Base-by-base conservation (phyloP, 2,888 invertebrate genomes). In the Eristalis tenax region DNA sequence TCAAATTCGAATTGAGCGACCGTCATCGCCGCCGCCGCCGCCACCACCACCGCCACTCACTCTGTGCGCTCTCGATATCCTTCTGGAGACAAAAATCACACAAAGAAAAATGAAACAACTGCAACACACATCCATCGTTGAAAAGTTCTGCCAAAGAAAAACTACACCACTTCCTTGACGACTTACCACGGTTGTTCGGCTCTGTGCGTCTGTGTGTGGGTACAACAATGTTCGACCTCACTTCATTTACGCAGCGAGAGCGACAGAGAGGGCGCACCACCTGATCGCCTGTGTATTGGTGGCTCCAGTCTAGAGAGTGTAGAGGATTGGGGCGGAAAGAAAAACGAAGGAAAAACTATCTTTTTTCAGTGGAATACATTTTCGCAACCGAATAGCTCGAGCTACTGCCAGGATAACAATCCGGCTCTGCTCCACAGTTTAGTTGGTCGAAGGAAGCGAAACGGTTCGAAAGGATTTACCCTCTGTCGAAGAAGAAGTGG, bases 301-400 rank as follows among this genome's bases (percentile, higher is more conserved):
- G 87, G 87, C 87, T 87, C 87, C 87, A 87, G 87, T 87, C 87
- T 79, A 74, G 74, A 59, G 65, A 63, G 65, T 56, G 50, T 69
- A 70, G 32, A 32, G 69, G 63, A 78, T 65, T 65, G 40, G 35
- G 22, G 63, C 50, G 32, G 61, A 26, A n/a, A 56, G 5, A 28
- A 28, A 28, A 28, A 28, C 4, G 5, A 32, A 32, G 32, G 71
- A 59, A 74, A 71, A 78, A 83, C 74, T 78, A 68, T 70, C 74
- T 70, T 70, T 78, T 75, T 83, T 32, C 61, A 23, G 66, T 64
- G 63, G 81, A 73, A 85, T 73, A 81, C 76, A 68, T 70, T 28
- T 77, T 74, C 59, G 63, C 85, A 69, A 65, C 18, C 56, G 64
- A 75, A 23, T 18, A 63, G 40, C 22, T 18, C n/a, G 18, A n/a